Base-by-base conservation (phyloP, 2,888 invertebrate species). In the Mystacides longicornis region DNA sequence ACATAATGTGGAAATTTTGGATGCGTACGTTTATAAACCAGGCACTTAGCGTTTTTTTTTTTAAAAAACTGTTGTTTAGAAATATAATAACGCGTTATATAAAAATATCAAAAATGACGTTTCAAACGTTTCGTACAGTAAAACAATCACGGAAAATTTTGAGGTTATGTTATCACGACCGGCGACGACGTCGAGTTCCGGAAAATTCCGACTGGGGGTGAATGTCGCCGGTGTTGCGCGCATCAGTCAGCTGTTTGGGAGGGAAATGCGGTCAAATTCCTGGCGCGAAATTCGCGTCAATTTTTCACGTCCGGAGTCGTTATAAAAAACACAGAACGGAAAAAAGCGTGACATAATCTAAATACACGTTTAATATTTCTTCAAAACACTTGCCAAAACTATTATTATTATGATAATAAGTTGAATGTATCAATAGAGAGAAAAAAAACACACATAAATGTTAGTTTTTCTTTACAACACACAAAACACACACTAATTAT, bases 151-250 rank as follows among this genome's bases (percentile, higher is more conserved):
- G 16, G 3, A 37, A 37, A 47, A 14, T 16, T 9, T 31, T 23
- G 27, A 55, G 58, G 58, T 58, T 58, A 58, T 51, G 58, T 58
- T 58, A 54, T 45, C 51, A n/a, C 37, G 14, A 37, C 37, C 37
- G 37, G 37, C 49, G 54, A 19, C 4, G 45, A 16, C 27, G 16
- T 33, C 19, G 20, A 49, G 53, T 55, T 55, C 23, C 50, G 14
- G 58, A 51, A 58, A 58, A 53, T 49, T 48, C 58, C 55, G 55
- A 50, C 33, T 16, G 18, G 23, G 21, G 45, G 43, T 43, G 47
- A 43, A 45, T 37, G 50, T 43, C 53, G 55, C 53, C 50, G 22
- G 42, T 23, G 49, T 49, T 9, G 45, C 33, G 9, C 31, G 7
- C 14, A 16, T 37, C 46, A 23, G 37, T 52, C 55, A 58, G 58